Conservation (phyloP, 2,797 vertebrate species). For the Paratrypauchen microcephalus region DNA sequence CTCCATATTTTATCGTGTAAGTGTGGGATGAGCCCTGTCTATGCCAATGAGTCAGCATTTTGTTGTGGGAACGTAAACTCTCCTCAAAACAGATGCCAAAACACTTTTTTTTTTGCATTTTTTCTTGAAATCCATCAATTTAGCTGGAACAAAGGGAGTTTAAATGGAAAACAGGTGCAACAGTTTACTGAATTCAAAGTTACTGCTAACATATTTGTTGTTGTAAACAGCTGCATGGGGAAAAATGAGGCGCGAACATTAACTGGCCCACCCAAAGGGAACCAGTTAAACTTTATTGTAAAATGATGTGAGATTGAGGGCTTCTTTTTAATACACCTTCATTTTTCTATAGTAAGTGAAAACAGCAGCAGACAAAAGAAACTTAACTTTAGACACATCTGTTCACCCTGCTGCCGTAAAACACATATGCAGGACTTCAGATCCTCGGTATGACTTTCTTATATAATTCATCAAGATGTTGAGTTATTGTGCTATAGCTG, state of each 20-base stretch:
- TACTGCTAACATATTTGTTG: neutral
- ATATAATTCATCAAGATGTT: neutral
- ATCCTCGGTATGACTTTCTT: neutral
- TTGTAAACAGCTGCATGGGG: conserved; percentile 4
- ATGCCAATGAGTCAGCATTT: neutral
- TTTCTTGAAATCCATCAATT: neutral
- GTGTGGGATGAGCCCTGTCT: neutral
- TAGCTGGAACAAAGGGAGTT: conserved; percentile 1
- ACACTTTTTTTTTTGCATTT: neutral
- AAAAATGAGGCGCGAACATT: neutral
- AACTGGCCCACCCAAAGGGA: conserved; percentile 7
- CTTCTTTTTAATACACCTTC: neutral
- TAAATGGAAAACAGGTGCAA: conserved; percentile 9
- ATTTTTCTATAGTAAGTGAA: neutral
- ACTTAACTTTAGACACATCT: neutral
- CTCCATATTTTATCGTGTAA: neutral
- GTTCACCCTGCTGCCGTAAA: neutral
- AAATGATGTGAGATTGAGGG: neutral
- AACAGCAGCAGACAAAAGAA: neutral
- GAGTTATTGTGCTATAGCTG: too few species aligned
- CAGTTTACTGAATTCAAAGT: neutral
- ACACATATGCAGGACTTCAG: neutral
- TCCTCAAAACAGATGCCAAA: neutral
- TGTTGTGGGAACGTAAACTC: neutral
- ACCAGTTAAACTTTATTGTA: neutral